Evolutionary conservation across 2,113 vertebrate genomes (phyloP).

Genomic region (Sula dactylatra): DNA sequence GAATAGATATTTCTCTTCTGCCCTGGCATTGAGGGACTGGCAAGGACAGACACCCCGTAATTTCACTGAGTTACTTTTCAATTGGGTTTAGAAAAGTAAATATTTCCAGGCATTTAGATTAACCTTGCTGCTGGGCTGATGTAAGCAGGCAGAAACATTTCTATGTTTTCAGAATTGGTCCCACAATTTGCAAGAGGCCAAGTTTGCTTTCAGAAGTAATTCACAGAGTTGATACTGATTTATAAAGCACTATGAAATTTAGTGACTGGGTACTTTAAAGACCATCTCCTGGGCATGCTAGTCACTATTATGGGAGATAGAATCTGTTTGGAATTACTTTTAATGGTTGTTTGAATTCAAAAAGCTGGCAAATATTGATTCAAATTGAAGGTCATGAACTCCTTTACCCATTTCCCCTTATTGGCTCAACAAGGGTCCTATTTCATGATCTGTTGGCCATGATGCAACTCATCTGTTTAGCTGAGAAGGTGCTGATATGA

Average conservation of each 20-base stretch:
- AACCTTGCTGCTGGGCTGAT: neutral
- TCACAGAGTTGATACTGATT: neutral
- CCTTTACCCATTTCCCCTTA: conserved; percentile 24
- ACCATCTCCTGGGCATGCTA: neutral
- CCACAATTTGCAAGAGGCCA: neutral
- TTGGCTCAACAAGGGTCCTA: conserved; percentile 15
- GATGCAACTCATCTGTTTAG: conserved; percentile 34
- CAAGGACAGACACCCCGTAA: neutral
- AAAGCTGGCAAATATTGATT: conserved; percentile 49
- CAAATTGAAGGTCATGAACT: conserved; percentile 56
- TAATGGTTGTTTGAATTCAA: conserved; percentile 50
- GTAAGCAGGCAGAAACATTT: neutral
- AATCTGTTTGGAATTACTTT: conserved; percentile 58
- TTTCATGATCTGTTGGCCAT: conserved; percentile 47
- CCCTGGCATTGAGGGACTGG: neutral
- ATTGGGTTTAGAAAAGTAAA: neutral
- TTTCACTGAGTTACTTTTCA: neutral
- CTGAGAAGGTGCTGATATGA: conserved; percentile 35
- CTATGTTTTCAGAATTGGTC: neutral
- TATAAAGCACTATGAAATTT: conserved; percentile 14
- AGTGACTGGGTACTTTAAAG: neutral
- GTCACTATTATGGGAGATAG: neutral
- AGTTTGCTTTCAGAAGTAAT: conserved; percentile 7
- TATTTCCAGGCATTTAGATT: neutral
- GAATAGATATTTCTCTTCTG: neutral